These are phyloP conservation scores for Chrysocyon brachyurus DNA, from an alignment of 2,797 vertebrate species.

Conservation along the genomic window DNA sequence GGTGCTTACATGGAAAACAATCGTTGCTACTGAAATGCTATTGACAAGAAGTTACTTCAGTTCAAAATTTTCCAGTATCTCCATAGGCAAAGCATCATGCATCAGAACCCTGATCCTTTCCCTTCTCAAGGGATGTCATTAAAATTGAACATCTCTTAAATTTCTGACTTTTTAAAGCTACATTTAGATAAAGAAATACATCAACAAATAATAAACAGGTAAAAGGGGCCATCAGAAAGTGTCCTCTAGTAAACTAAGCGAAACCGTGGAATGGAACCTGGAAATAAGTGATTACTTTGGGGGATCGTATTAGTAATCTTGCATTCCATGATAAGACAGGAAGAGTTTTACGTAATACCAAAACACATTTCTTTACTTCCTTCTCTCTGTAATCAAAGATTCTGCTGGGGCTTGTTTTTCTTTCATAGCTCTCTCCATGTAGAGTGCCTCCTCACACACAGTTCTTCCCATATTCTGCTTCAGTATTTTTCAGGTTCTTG, in stretches of 20 bases:
- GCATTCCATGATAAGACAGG: constrained; percentile 73
- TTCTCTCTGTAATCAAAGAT: not conserved
- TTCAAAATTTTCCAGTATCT: not conserved
- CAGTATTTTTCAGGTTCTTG: not conserved
- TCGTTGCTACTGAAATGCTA: constrained; percentile 61
- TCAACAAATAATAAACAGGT: constrained; percentile 17
- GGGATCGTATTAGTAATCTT: constrained; percentile 61
- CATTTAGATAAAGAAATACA: constrained; percentile 61
- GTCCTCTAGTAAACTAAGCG: constrained; percentile 75
- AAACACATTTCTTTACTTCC: constrained; percentile 81
- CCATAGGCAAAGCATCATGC: not conserved
- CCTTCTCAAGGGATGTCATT: constrained; percentile 62
- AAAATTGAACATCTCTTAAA: constrained; percentile 74
- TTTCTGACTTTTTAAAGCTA: constrained; percentile 65
- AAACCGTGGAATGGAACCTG: not conserved
- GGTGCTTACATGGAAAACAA: constrained; percentile 65
- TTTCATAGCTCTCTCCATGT: not conserved
- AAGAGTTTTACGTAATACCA: constrained; percentile 80
- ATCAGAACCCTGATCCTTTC: not conserved
- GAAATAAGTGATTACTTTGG: constrained; percentile 1
- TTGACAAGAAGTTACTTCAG: constrained; percentile 18
- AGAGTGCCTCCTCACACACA: not conserved
- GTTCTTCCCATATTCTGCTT: not conserved
- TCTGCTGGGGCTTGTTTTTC: not conserved
- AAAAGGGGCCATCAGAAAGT: not conserved